Percentiles rank a stretch among this genome's conserved stretches.
Evolutionary conservation across 2,113 vertebrate species (phyloP).

Genomic region (Mugil cephalus): DNA sequence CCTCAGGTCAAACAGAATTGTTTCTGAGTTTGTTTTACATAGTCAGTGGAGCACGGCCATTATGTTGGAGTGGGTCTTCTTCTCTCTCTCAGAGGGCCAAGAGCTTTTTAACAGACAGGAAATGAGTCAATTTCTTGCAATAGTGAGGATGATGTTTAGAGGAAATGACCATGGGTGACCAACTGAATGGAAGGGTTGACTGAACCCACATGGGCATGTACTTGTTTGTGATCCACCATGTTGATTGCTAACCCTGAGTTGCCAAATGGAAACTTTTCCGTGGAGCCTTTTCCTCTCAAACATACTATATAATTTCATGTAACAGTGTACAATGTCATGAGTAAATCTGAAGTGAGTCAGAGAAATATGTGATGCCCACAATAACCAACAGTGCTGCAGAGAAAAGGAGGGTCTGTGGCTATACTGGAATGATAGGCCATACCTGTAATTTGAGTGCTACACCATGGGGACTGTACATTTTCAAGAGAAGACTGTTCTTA

Average conservation of each 20-base stretch:
- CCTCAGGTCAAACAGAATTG: not conserved
- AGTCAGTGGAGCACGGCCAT: slow-evolving; percentile 6
- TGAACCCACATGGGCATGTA: slow-evolving; percentile 24
- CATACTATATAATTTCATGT: slow-evolving; percentile 21
- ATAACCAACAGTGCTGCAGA: slow-evolving; percentile 1
- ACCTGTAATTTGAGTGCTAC: slow-evolving; percentile 21
- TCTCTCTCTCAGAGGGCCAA: slow-evolving; percentile 37
- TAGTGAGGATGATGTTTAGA: slow-evolving; percentile 61
- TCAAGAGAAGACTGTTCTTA: slow-evolving; percentile 1
- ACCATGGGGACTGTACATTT: slow-evolving; percentile 5
- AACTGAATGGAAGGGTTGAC: slow-evolving; percentile 45
- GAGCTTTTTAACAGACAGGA: slow-evolving; percentile 70
- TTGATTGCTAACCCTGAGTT: slow-evolving; percentile 5
- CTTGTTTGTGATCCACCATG: slow-evolving; percentile 38
- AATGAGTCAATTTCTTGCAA: slow-evolving; percentile 65
- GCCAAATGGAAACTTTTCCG: slow-evolving; percentile 23
- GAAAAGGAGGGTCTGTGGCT: slow-evolving; percentile 14
- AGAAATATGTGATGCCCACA: slow-evolving; percentile 46
- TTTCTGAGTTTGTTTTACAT: not conserved
- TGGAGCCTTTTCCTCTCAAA: slow-evolving; percentile 10
- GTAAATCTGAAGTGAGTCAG: slow-evolving; percentile 15
- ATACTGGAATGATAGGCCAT: slow-evolving; percentile 12
- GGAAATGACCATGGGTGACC: slow-evolving; percentile 73
- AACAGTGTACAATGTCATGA: slow-evolving; percentile 18
- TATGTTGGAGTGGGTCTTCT: slow-evolving; percentile 27